A percentile compares a stretch with the other conserved stretches of the same genome.
These are phyloP conservation scores for Periophthalmus magnuspinnatus DNA, from an alignment of 2,797 vertebrate species.

Conservation along the genomic window DNA sequence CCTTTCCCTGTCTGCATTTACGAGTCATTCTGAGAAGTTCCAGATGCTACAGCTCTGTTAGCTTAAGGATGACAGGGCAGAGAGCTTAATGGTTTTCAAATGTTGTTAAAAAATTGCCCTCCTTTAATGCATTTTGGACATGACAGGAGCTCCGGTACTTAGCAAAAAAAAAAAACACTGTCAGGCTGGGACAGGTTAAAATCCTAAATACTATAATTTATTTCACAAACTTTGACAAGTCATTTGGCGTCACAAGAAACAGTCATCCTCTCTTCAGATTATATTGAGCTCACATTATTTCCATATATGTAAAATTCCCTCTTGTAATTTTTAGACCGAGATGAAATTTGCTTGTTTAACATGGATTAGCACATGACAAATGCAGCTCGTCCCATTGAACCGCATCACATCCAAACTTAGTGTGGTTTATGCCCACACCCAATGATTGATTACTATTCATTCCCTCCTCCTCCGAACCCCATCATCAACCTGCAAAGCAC, in stretches of 20 bases:
- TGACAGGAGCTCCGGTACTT: slow-evolving; percentile 25
- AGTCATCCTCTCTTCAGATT: slow-evolving; percentile 61
- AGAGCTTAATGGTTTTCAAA: slow-evolving; percentile 51
- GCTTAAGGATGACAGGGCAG: slow-evolving; percentile 38
- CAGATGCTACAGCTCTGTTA: slow-evolving; percentile 54
- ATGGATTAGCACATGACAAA: slow-evolving; percentile 59
- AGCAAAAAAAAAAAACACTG: slow-evolving; percentile 31
- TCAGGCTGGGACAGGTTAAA: slow-evolving; percentile 55
- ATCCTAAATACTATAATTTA: slow-evolving; percentile 76
- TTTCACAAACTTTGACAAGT: slow-evolving; percentile 75
- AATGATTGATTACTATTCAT: slow-evolving; percentile 30
- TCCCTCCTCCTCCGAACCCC: slow-evolving; percentile 45
- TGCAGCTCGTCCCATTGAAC: slow-evolving; percentile 72
- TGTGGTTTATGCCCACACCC: slow-evolving; percentile 24
- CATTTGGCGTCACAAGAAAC: slow-evolving; percentile 76
- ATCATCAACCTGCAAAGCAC: slow-evolving; percentile 67
- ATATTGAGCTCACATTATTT: slow-evolving; percentile 62
- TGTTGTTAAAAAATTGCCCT: slow-evolving; percentile 33
- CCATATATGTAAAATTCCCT: slow-evolving; percentile 68
- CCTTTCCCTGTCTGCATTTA: slow-evolving; percentile 44
- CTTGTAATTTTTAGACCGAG: slow-evolving; percentile 62
- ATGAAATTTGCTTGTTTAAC: slow-evolving; percentile 55
- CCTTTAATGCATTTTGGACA: slow-evolving; percentile 31
- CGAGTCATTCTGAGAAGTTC: slow-evolving; percentile 54
- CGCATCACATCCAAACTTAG: slow-evolving; percentile 54